A percentile compares a stretch with the other conserved stretches of the same genome.
Conservation (phyloP, 37 sponge, comb jelly and placozoan species). For the Chondrilla cf. caribensis region DNA sequence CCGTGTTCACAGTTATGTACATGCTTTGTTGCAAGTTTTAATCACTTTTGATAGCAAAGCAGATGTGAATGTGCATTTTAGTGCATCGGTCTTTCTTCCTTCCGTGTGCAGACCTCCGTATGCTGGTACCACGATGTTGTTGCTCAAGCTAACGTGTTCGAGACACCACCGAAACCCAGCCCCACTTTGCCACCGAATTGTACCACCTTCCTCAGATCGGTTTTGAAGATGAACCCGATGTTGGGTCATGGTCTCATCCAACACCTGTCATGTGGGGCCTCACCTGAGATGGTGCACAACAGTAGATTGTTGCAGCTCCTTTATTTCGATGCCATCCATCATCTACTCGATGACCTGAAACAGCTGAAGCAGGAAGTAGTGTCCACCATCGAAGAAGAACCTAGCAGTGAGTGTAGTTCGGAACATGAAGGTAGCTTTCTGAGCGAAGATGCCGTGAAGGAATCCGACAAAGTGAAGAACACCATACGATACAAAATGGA, state of each 20-base stretch:
- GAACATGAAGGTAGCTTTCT: no score
- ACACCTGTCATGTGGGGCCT: slow-evolving; percentile 22
- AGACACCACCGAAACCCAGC: not conserved
- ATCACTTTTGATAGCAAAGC: no score
- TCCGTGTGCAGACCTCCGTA: not conserved
- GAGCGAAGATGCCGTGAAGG: not conserved
- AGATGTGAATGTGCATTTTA: no score
- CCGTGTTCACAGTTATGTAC: no score
- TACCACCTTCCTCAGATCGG: slow-evolving; percentile 30
- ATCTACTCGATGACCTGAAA: slow-evolving; percentile 31
- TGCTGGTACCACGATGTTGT: slow-evolving; percentile 59
- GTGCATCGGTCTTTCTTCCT: no score
- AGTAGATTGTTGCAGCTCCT: slow-evolving; percentile 55
- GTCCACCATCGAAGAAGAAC: not conserved
- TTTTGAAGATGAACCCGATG: slow-evolving; percentile 35
- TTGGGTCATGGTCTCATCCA: slow-evolving; percentile 63
- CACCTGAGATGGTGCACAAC: slow-evolving; percentile 35
- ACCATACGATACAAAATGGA: not conserved
- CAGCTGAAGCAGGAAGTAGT: not conserved
- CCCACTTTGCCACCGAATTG: slow-evolving; percentile 9
- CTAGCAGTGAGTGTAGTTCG: not conserved
- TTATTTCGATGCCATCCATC: slow-evolving; percentile 55
- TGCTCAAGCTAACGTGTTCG: slow-evolving; percentile 1
- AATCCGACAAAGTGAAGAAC: not conserved
- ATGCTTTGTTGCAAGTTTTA: no score